phyloP scores from a whole-genome alignment of 2,888 invertebrate genomes.

The Candidula unifasciata region DNA sequence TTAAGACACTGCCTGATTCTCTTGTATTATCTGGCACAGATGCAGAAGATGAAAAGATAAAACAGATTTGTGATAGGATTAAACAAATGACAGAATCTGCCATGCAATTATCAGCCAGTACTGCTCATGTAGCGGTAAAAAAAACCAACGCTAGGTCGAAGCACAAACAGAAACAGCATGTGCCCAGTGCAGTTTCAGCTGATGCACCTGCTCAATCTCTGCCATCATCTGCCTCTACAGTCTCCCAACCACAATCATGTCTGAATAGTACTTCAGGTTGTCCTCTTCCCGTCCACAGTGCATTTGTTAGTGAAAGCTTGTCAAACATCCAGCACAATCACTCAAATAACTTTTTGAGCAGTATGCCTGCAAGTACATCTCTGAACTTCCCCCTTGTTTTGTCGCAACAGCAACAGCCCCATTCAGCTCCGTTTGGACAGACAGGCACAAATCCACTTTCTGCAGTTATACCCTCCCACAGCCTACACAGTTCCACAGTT shows the following conservation, averaged over 20 bases:
- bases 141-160: too few relatives aligned
- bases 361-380: background rate
- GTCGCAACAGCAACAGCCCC: background rate
- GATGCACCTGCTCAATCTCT: background rate
- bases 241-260: background rate
- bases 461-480: conserved; percentile 9
- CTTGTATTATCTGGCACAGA: background rate
- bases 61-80: background rate
- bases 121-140: too few relatives aligned
- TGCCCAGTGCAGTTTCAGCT: background rate
- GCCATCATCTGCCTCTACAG: background rate
- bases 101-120: background rate
- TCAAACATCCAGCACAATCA: background rate
- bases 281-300: background rate
- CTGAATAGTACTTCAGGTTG: background rate
- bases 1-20: background rate
- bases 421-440: background rate
- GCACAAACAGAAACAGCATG: too few relatives aligned
- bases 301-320: background rate
- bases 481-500: background rate
- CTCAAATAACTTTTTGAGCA: background rate
- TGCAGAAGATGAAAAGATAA: background rate
- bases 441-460: background rate
- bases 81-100: too few relatives aligned
- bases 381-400: background rate